A percentile compares a stretch with the other conserved stretches of the same genome.
phyloP scores from a whole-genome alignment of 1,140 invertebrate genomes.

The Archivesica marissinica region DNA sequence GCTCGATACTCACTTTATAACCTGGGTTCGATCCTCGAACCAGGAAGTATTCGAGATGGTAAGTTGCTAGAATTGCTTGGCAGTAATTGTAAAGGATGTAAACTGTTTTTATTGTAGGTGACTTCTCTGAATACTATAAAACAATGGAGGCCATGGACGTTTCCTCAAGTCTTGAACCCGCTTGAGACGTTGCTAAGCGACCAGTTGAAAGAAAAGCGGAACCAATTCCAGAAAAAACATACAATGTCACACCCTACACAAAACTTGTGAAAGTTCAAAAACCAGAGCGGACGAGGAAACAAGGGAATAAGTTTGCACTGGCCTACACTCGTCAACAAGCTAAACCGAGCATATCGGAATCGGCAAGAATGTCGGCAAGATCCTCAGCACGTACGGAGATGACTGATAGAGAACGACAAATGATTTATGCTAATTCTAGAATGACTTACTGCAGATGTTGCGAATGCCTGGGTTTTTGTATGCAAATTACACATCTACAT shows the following conservation, averaged over 20 bases:
- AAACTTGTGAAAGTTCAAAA: conserved; percentile 79
- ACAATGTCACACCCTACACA: conserved; percentile 74
- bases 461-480: too few relatives aligned
- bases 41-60: too few relatives aligned
- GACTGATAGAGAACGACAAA: conserved; percentile 60
- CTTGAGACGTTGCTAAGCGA: conserved; percentile 16
- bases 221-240: conserved; percentile 50
- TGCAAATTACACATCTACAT: too few relatives aligned
- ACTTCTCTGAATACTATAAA: conserved; percentile 67
- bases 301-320: conserved; percentile 28
- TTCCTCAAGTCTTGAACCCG: conserved; percentile 58
- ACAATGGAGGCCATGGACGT: conserved; percentile 71
- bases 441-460: too few relatives aligned
- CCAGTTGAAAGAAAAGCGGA: background rate
- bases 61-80: too few relatives aligned
- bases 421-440: conserved; percentile 66
- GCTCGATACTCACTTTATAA: too few relatives aligned
- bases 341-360: conserved; percentile 27
- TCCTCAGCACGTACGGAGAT: conserved; percentile 18
- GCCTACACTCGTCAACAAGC: conserved; percentile 1
- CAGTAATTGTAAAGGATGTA: too few relatives aligned
- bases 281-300: conserved; percentile 78
- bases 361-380: too few relatives aligned
- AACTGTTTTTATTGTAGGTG: conserved; percentile 62
- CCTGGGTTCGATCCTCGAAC: too few relatives aligned